Evolutionary conservation across 2,888 invertebrate genomes (phyloP).

Genomic region (Apamea anceps): DNA sequence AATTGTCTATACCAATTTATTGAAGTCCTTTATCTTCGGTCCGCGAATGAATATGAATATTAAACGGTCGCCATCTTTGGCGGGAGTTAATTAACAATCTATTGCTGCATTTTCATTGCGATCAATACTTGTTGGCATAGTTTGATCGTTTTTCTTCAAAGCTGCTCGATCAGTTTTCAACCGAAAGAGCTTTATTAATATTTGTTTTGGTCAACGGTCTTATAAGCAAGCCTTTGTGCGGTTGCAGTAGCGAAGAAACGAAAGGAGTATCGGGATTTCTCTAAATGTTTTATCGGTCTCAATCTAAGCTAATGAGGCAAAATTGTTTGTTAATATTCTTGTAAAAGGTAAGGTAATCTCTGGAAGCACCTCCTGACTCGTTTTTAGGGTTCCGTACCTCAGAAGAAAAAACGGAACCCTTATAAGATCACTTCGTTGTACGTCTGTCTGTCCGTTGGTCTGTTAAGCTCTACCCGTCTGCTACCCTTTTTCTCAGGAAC

Average conservation of each 20-base stretch:
- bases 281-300: not conserved
- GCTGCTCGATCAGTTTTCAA: not conserved
- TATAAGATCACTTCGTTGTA: too few species aligned
- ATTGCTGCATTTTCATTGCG: conserved; percentile 42
- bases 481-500: too few species aligned
- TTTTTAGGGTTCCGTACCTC: too few species aligned
- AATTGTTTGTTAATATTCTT: too few species aligned
- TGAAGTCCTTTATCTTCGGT: conserved; percentile 14
- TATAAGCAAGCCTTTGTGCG: not conserved
- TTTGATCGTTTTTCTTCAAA: conserved; percentile 10
- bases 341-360: too few species aligned
- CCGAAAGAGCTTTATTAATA: conserved; percentile 18
- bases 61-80: conserved; percentile 16
- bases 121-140: conserved; percentile 31
- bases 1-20: conserved; percentile 20
- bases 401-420: too few species aligned
- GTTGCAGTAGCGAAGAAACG: not conserved
- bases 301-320: not conserved
- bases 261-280: not conserved
- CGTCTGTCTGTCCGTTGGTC: too few species aligned
- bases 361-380: too few species aligned
- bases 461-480: too few species aligned
- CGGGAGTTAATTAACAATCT: conserved; percentile 38
- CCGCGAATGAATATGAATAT: conserved; percentile 36
- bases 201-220: conserved; percentile 1